phyloP scores from a whole-genome alignment of 1,140 invertebrate genomes.

The Streblospio benedicti region DNA sequence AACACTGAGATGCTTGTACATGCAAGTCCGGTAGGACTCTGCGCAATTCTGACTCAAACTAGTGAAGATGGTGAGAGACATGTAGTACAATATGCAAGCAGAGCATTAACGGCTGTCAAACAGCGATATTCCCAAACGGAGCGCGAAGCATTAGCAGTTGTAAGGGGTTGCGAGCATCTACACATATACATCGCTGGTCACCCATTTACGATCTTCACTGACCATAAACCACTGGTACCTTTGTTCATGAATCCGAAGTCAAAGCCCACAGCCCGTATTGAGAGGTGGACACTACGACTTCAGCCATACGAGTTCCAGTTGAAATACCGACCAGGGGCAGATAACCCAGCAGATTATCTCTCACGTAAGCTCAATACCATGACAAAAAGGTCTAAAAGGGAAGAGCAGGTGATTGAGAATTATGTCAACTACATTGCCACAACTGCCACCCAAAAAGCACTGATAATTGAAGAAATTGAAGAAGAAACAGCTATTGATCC shows the following conservation, averaged over 20 bases:
- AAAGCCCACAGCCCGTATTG: constrained; percentile 9
- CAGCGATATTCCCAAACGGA: constrained; percentile 40
- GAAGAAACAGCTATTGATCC: no score
- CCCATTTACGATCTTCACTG: constrained; percentile 30
- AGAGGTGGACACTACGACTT: constrained; percentile 12
- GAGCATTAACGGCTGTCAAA: constrained; percentile 4
- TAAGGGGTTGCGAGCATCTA: constrained; percentile 41
- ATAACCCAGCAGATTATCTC: constrained; percentile 16
- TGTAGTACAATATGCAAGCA: constrained; percentile 14
- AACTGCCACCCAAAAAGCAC: neutral
- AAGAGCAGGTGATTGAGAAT: neutral
- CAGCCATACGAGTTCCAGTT: constrained; percentile 4
- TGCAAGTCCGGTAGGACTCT: constrained; percentile 19
- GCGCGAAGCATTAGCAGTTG: constrained; percentile 36
- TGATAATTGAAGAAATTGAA: neutral
- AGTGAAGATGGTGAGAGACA: no score
- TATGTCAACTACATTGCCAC: neutral
- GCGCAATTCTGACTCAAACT: constrained; percentile 20
- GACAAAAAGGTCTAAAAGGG: neutral
- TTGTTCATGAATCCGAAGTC: constrained; percentile 12
- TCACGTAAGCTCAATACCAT: constrained; percentile 1
- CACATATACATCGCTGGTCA: constrained; percentile 37
- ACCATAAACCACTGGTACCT: constrained; percentile 26
- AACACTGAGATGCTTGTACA: constrained; percentile 37
- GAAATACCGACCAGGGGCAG: constrained; percentile 6